Base-by-base conservation (phyloP, 2,797 vertebrate genomes). In the Podarcis lilfordi region DNA sequence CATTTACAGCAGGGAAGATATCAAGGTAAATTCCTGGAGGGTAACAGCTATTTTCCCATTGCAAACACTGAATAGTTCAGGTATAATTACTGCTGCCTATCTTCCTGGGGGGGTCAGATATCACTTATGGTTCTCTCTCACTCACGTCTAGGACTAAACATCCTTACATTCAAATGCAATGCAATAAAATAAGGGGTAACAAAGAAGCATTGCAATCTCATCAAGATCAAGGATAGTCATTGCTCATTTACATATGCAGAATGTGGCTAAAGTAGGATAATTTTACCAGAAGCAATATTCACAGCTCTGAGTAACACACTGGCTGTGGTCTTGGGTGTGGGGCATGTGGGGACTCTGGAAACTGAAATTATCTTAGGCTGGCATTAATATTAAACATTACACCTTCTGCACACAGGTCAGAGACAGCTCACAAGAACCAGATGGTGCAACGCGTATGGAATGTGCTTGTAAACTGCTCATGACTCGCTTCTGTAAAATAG, bases 221-320 rank as follows among this genome's bases (percentile, higher is more conserved):
- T 2, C 25, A 59, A 59, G 68, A 83, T 32, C 9, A 59, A 37
- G 35, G 8, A 64, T 2, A 78, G 15, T 3, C 55, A 76, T 75
- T 76, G 32, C 32, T 85, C 21, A 5, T 79, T 27, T 69, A 25
- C 11, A 86, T 25, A 50, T 68, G 21, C 29, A 37, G 23, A 43
- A 82, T 5, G n/a, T 59, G n/a, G n/a, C 15, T 21, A 40, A 40
- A 55, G 50, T 4, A 61, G 15, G 4, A 25, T 29, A 75, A 61
- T 59, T 78, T 88, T 59, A 74, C 50, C 88, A 25, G 32, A 93
- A 92, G 82, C 37, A 76, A 4, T 81, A 8, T 76, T n/a, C n/a
- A 92, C 88, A 89, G 86, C 87, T 91, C 35, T 32, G 55, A 85
- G 32, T 59, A 37, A 72, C 55, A 85, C 17, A 21, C 25, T 78